A percentile compares a stretch with the other conserved stretches of the same genome.
Conservation (phyloP, 2,113 vertebrate genomes). For the Petromus typicus region DNA sequence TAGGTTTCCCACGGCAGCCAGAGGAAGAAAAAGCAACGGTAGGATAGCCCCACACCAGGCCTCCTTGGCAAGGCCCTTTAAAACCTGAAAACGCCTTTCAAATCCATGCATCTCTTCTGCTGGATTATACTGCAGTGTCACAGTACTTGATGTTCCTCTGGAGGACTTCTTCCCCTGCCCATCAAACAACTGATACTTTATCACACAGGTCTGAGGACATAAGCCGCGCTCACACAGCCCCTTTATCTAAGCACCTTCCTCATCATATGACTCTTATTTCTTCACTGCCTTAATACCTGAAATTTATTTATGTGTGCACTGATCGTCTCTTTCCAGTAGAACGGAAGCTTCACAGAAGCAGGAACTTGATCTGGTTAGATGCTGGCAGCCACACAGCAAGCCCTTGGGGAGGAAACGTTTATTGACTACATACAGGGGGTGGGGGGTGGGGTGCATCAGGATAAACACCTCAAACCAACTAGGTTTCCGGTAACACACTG, state of each 20-base stretch:
- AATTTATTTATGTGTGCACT: neutral
- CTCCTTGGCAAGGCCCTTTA: too few species aligned
- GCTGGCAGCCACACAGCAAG: neutral
- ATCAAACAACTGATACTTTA: neutral
- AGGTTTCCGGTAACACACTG: neutral
- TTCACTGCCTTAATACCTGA: neutral
- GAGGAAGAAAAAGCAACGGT: neutral
- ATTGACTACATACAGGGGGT: neutral
- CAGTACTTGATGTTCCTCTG: neutral
- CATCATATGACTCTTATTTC: neutral
- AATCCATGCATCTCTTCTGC: neutral
- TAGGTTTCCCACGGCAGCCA: neutral
- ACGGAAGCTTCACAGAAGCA: neutral
- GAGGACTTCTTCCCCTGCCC: neutral
- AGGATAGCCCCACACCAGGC: neutral
- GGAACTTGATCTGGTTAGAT: neutral
- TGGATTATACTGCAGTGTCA: neutral
- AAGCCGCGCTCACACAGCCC: neutral
- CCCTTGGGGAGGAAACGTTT: neutral
- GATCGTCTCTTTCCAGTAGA: neutral
- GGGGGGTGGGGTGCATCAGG: neutral
- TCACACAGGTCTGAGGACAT: neutral
- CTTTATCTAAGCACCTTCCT: neutral
- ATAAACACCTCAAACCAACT: conserved; percentile 43
- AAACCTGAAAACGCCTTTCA: neutral